Evolutionary conservation across 2,888 invertebrate species (phyloP).

Genomic region (Drosophila planitibia): DNA sequence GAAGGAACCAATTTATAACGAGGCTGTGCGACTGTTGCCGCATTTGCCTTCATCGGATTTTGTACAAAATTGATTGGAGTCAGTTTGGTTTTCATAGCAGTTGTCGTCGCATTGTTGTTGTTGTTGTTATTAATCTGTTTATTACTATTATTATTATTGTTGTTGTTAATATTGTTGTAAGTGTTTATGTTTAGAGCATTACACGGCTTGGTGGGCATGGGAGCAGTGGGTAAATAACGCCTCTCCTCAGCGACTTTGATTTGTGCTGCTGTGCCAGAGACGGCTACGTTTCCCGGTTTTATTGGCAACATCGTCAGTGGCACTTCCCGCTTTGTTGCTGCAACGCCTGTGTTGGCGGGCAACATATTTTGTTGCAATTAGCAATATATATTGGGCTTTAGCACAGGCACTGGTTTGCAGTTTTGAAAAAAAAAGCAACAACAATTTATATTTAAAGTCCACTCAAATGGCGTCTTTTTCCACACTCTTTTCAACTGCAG

Average conservation of each 20-base stretch:
- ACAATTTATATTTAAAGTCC: slow-evolving; percentile 32
- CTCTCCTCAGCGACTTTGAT: slow-evolving; percentile 27
- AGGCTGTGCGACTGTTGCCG: slow-evolving; percentile 22
- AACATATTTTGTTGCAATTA: slow-evolving; percentile 35
- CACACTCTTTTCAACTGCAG: slow-evolving; percentile 55
- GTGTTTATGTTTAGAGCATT: slow-evolving; percentile 32
- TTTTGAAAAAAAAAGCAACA: slow-evolving; percentile 6
- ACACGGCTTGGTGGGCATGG: slow-evolving; percentile 48
- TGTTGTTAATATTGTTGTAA: slow-evolving; percentile 23
- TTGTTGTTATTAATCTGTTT: slow-evolving; percentile 17
- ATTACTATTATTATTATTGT: slow-evolving; percentile 12
- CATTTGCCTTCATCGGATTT: slow-evolving; percentile 40
- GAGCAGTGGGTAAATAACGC: slow-evolving; percentile 53
- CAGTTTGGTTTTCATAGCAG: slow-evolving; percentile 43
- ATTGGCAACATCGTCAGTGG: slow-evolving; percentile 19
- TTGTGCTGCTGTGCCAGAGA: slow-evolving; percentile 8
- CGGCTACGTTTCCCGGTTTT: slow-evolving; percentile 29
- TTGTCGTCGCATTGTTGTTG: slow-evolving; percentile 20
- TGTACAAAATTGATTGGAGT: slow-evolving; percentile 41
- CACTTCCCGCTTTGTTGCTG: slow-evolving; percentile 35
- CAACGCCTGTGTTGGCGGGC: slow-evolving; percentile 47
- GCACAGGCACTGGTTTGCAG: slow-evolving; percentile 11
- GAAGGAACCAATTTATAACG: slow-evolving; percentile 48
- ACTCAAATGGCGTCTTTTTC: slow-evolving; percentile 49
- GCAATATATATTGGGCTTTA: not conserved